Base-by-base conservation (phyloP, 2,797 vertebrate species). In the Gambusia yucatana region DNA sequence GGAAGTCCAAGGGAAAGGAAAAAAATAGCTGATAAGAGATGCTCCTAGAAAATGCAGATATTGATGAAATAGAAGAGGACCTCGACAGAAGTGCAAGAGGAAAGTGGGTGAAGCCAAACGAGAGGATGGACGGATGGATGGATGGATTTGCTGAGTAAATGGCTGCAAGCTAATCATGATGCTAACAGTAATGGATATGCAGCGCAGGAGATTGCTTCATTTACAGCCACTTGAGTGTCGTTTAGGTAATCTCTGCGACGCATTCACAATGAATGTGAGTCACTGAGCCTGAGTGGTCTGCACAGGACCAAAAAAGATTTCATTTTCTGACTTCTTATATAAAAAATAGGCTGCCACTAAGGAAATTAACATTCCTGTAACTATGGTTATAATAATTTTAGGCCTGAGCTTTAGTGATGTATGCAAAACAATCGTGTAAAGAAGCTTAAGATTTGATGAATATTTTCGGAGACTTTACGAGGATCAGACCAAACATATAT, bases 111-210 rank as follows among this genome's bases (percentile, higher is more conserved):
- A 61, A 82, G 72, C 69, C 75, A 71, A 48, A 2, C 22, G 78
- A 65, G 78, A 78, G 78, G 47, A 80, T 67, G 78, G 55, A 84
- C 76, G 84, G 75, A 88, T 78, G 84, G 85, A 87, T 86, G 84
- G 75, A 88, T 82, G 84, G 87, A 88, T 86, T 82, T 87, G 80
- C 80, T 65, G 82, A 73, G 81, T 78, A 84, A 90, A 92, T 86
- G 87, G 86, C 85, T 79, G 79, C 67, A 17, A 84, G 89, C 90
- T 93, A 92, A 93, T 93, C 79, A 79, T 86, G 88, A 88, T 10
- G 39, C 83, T 89, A 92, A 91, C 81, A 72, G 86, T 89, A 90
- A 94, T 84, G 86, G 88, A 88, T 85, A 83, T 82, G 78, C 84
- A 79, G 72, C 46, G 77, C 57, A 76, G 82, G 88, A 85, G 87